These are phyloP conservation scores for Penelope pileata DNA, from an alignment of 2,113 vertebrate species.

Conservation along the genomic window DNA sequence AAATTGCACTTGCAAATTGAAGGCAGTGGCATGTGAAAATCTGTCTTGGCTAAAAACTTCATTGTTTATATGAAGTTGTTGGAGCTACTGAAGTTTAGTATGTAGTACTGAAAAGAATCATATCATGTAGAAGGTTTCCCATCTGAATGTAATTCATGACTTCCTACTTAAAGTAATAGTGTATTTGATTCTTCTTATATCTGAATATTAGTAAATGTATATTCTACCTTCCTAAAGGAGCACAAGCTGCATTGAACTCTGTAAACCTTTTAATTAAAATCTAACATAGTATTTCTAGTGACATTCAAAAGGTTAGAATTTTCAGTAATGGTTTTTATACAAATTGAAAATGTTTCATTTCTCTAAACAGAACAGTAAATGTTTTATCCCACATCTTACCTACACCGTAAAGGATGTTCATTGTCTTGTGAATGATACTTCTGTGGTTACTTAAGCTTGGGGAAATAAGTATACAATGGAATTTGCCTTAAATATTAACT, in stretches of 20 bases:
- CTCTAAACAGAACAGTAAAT: neutral
- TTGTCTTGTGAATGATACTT: neutral
- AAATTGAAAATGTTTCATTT: neutral
- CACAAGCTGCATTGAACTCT: neutral
- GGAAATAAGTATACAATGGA: neutral
- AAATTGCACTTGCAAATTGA: neutral
- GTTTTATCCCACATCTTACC: neutral
- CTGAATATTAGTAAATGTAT: neutral
- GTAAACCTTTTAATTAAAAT: neutral
- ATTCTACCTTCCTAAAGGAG: neutral
- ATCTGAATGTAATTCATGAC: neutral
- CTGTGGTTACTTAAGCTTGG: neutral
- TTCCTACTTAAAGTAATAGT: neutral
- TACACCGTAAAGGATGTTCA: neutral
- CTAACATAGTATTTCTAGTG: neutral
- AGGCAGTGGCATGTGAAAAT: neutral
- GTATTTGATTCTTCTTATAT: neutral
- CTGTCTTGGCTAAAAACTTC: neutral
- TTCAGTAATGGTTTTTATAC: neutral
- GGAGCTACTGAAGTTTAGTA: neutral
- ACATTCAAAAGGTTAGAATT: neutral
- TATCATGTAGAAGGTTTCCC: neutral
- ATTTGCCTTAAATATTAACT: conserved; percentile 25
- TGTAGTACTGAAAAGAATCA: neutral
- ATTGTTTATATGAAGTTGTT: neutral